phyloP scores from a whole-genome alignment of 2,888 invertebrate species.

The Salticus scenicus region DNA sequence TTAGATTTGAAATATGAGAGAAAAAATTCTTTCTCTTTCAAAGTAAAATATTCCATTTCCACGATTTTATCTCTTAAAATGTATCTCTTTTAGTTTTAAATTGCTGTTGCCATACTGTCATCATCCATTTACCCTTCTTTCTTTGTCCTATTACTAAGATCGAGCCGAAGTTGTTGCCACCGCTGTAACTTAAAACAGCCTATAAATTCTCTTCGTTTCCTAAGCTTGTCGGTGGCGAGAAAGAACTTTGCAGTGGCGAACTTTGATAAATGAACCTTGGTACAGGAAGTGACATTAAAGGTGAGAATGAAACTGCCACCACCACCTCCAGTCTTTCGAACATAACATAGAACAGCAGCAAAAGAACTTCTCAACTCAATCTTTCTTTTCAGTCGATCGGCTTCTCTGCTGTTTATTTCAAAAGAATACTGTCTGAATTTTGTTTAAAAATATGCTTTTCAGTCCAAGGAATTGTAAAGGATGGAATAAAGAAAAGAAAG shows the following conservation, averaged over 20 bases:
- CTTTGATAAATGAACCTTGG: conserved; percentile 47
- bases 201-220: conserved; percentile 3
- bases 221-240: background rate
- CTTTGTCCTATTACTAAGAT: background rate
- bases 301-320: background rate
- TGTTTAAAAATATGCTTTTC: background rate
- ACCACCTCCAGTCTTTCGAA: background rate
- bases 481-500: background rate
- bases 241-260: background rate
- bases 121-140: background rate
- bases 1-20: too few species aligned
- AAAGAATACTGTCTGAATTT: conserved; percentile 1
- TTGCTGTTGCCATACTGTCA: background rate
- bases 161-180: background rate
- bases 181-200: conserved; percentile 8
- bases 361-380: background rate
- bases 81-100: background rate
- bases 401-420: conserved; percentile 15
- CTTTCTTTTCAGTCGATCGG: conserved; percentile 11
- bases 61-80: too few species aligned
- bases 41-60: too few species aligned
- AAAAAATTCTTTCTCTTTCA: too few species aligned
- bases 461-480: background rate
- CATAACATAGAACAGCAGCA: background rate
- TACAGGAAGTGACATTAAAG: conserved; percentile 37